These are phyloP conservation scores for Drosophila birchii DNA, from an alignment of 2,888 invertebrate species.

Conservation along the genomic window DNA sequence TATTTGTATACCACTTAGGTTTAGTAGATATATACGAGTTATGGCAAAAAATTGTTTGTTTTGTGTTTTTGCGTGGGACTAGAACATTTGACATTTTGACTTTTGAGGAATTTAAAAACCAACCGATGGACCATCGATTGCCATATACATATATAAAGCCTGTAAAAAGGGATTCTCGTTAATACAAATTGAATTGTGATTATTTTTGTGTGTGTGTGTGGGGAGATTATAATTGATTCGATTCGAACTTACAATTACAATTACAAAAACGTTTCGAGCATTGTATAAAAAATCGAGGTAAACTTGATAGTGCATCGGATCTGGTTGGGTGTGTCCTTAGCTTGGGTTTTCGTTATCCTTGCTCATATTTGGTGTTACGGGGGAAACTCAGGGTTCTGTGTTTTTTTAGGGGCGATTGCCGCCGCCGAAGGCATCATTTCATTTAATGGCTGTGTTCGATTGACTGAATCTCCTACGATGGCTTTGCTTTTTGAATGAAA, in stretches of 20 bases:
- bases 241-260: constrained; percentile 60
- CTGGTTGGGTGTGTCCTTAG: constrained; percentile 34
- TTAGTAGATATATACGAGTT: constrained; percentile 55
- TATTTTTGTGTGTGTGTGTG: constrained; percentile 1
- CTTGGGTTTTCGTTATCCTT: constrained; percentile 25
- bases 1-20: constrained; percentile 42
- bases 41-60: constrained; percentile 61
- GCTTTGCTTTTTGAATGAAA: constrained; percentile 8
- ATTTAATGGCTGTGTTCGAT: constrained; percentile 32
- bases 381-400: constrained; percentile 57
- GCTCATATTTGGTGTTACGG: constrained; percentile 23
- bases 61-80: constrained; percentile 30
- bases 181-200: constrained; percentile 57
- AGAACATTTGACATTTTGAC: constrained; percentile 56
- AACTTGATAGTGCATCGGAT: constrained; percentile 80
- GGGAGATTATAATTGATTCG: constrained; percentile 29
- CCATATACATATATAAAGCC: constrained; percentile 61
- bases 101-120: constrained; percentile 67
- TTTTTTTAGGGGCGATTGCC: constrained; percentile 26
- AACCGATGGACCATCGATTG: constrained; percentile 54
- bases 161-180: constrained; percentile 67
- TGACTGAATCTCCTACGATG: constrained; percentile 21
- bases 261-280: constrained; percentile 68
- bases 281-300: constrained; percentile 80
- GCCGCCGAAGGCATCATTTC: constrained; percentile 62